phyloP scores from a whole-genome alignment of 2,797 vertebrate species.

The Glyptemys insculpta region DNA sequence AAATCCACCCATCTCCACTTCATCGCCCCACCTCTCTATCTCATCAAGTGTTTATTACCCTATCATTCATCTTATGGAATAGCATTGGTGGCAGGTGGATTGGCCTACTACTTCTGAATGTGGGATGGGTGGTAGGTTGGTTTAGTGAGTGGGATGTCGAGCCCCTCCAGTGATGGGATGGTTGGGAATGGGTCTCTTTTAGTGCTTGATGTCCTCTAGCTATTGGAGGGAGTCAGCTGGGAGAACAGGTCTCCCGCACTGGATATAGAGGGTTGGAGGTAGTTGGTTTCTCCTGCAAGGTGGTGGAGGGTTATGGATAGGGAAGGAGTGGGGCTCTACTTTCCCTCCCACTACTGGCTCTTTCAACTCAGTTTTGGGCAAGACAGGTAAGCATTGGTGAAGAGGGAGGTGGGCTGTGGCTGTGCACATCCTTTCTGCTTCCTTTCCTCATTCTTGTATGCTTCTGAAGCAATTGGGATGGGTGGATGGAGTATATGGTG shows the following conservation, averaged over 20 bases:
- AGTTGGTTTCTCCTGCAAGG: neutral
- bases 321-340: neutral
- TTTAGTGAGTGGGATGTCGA: neutral
- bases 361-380: neutral
- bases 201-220: neutral
- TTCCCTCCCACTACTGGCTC: neutral
- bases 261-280: neutral
- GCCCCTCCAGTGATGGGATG: neutral
- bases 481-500: neutral
- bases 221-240: neutral
- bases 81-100: neutral
- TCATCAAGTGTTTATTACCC: neutral
- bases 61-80: neutral
- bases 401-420: neutral
- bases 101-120: neutral
- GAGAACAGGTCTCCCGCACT: neutral
- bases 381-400: neutral
- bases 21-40: neutral
- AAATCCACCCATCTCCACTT: neutral
- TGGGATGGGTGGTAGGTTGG: neutral
- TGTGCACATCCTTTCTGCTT: fast-evolving
- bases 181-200: neutral
- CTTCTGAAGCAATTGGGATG: neutral
- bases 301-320: neutral
- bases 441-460: neutral